phyloP scores from a whole-genome alignment of 2,797 vertebrate genomes.

The Lophotriccus pileatus region DNA sequence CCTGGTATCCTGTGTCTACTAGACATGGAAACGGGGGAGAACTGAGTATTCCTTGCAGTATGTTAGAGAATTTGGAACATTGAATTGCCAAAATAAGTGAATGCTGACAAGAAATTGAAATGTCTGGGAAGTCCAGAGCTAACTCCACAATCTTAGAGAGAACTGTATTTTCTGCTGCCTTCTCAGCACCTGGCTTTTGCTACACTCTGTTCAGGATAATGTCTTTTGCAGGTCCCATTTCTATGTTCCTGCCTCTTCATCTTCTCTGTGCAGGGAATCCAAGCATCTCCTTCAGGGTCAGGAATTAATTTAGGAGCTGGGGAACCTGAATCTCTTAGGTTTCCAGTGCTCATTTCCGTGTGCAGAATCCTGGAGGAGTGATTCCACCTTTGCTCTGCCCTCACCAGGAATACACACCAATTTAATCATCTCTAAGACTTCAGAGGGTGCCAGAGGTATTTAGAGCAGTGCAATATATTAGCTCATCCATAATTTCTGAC shows the following conservation, averaged over 20 bases:
- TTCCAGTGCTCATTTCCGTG: neutral
- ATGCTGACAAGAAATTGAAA: neutral
- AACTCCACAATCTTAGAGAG: neutral
- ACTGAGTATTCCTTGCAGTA: neutral
- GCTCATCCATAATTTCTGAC: neutral
- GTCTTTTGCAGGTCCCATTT: neutral
- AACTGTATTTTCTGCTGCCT: neutral
- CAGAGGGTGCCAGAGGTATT: neutral
- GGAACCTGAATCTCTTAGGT: neutral
- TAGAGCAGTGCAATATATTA: neutral
- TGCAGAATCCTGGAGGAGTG: neutral
- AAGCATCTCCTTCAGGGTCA: neutral
- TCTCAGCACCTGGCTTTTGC: neutral
- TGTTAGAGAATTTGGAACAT: neutral
- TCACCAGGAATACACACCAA: neutral
- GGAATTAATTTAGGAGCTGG: neutral
- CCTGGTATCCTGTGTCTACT: neutral
- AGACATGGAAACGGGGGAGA: rapidly evolving
- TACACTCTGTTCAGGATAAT: neutral
- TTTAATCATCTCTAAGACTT: neutral
- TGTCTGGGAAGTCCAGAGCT: neutral
- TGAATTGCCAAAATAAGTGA: neutral
- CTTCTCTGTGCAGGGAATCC: neutral
- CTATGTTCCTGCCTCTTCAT: neutral
- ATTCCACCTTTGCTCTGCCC: neutral